phyloP scores from a whole-genome alignment of 2,797 vertebrate species.

The Molossus alvarezi region DNA sequence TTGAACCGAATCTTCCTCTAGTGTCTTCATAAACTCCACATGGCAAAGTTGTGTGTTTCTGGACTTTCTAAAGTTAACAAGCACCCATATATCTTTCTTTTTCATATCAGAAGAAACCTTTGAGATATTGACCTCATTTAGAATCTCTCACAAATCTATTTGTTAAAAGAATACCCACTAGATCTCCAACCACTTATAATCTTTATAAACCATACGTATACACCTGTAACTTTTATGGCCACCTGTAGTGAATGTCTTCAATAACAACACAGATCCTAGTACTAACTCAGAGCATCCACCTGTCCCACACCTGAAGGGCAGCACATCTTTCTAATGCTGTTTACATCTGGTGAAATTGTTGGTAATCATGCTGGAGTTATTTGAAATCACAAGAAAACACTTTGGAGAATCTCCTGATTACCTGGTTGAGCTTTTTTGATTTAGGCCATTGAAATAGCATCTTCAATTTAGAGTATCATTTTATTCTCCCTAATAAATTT shows the following conservation, averaged over 20 bases:
- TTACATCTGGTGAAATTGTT: constrained; percentile 24
- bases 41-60: background rate
- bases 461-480: background rate
- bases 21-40: background rate
- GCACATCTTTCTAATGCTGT: constrained; percentile 47
- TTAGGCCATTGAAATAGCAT: constrained; percentile 64
- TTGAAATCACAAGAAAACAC: constrained; percentile 77
- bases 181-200: background rate
- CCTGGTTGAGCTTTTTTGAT: constrained; percentile 51
- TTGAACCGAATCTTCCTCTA: background rate
- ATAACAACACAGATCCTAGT: constrained; percentile 60
- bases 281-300: background rate
- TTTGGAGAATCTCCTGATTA: constrained; percentile 73
- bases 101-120: constrained; percentile 42
- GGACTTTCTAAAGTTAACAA: constrained; percentile 20
- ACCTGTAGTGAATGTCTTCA: constrained; percentile 59
- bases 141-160: constrained; percentile 68
- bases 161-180: constrained; percentile 1
- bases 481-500: constrained; percentile 40
- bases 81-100: background rate
- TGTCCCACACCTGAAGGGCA: background rate
- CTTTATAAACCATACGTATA: constrained; percentile 60
- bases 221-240: background rate
- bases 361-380: constrained; percentile 53
- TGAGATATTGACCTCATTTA: constrained; percentile 62